A percentile compares a stretch with the other conserved stretches of the same genome.
Conservation (phyloP, 2,888 invertebrate species). For the Mechanitis mazaeus region DNA sequence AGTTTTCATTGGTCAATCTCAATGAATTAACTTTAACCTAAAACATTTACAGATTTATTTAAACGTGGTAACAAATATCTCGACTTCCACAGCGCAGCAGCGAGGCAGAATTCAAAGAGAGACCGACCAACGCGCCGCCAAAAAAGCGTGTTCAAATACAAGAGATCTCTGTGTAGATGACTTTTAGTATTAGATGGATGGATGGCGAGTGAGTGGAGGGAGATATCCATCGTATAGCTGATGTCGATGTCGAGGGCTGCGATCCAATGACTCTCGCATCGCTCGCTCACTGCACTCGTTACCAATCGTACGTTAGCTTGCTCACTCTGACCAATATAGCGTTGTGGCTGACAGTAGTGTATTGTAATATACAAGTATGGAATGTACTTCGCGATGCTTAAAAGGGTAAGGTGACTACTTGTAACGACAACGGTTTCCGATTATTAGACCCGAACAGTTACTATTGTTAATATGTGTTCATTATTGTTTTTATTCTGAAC, state of each 20-base stretch:
- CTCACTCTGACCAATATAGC: slow-evolving; percentile 11
- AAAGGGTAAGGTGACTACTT: slow-evolving; percentile 1
- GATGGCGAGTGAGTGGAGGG: slow-evolving; percentile 9
- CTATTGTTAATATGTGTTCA: background rate
- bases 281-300: slow-evolving; percentile 16
- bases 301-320: slow-evolving; percentile 3
- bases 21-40: too few relatives aligned
- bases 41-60: background rate
- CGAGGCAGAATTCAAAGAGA: slow-evolving; percentile 68
- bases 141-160: slow-evolving; percentile 89
- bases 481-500: background rate
- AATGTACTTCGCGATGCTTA: background rate
- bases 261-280: slow-evolving; percentile 19
- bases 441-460: background rate
- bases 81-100: slow-evolving; percentile 73
- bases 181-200: slow-evolving; percentile 29
- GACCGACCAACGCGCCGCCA: slow-evolving; percentile 62
- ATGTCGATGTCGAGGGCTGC: background rate
- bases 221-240: slow-evolving; percentile 6
- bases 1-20: too few relatives aligned
- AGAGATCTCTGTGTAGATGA: slow-evolving; percentile 85
- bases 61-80: slow-evolving; percentile 46
- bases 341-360: slow-evolving; percentile 4
- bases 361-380: background rate
- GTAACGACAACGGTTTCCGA: background rate